Conservation (phyloP, 2,113 vertebrate genomes). For the Xiphorhynchus elegans region DNA sequence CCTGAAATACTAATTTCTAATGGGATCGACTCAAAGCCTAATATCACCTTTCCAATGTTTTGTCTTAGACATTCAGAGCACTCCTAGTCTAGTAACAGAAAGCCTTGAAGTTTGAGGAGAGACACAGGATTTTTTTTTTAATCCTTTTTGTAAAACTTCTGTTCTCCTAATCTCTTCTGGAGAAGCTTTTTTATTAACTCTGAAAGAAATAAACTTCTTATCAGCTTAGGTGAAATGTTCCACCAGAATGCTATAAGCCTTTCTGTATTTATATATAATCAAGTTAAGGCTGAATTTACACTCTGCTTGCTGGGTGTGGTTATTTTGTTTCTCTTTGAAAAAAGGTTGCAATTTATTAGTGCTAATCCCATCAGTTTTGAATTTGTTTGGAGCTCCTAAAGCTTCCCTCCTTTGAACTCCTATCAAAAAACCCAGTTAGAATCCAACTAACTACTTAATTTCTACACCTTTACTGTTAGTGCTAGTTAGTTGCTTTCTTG, state of each 20-base stretch:
- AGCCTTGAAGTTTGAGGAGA: neutral
- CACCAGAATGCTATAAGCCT: neutral
- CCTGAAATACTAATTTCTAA: neutral
- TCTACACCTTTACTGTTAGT: neutral
- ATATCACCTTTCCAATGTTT: neutral
- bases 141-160: neutral
- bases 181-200: neutral
- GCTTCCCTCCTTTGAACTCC: neutral
- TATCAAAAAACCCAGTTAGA: neutral
- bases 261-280: neutral
- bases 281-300: neutral
- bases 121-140: neutral
- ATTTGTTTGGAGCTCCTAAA: neutral
- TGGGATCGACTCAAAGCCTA: rapidly evolving
- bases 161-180: neutral
- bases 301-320: neutral
- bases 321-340: neutral
- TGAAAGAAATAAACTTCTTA: neutral
- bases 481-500: neutral
- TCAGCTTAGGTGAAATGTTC: neutral
- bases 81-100: neutral
- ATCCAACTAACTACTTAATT: neutral
- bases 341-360: neutral
- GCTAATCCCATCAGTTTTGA: neutral
- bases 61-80: neutral